Base-by-base conservation (phyloP, 2,113 vertebrate species). In the Eira barbara region DNA sequence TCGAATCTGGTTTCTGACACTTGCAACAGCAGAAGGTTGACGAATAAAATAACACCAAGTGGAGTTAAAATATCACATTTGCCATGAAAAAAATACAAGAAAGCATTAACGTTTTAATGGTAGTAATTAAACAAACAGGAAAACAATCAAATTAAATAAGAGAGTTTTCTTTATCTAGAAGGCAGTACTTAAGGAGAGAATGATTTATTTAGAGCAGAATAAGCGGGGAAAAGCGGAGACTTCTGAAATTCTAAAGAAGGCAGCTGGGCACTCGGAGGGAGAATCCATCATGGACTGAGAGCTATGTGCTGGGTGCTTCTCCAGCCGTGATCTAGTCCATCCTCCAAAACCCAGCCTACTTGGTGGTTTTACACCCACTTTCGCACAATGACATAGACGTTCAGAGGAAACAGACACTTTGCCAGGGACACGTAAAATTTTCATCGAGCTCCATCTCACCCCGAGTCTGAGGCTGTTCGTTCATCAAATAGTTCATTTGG, bases 41-140 rank as follows among this genome's bases (percentile, higher is more conserved):
- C 65, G 90, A 78, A 94, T 65, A 27, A 45, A 47, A 80, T 17
- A 76, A 90, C 80, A 69, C 55, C 11, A 95, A 84, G 36, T 27
- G 78, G 61, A 96, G 42, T 80, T 57, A 80, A 95, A 90, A 78
- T 55, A 91, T 96, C 96, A 71, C 89, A 39, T 84, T 87, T 92
- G 79, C 52, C 47, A 18, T n/a, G 71, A 82, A 76, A 79, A 79
- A 93, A 67, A 69, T 31, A 14, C 39, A 39, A 92, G 95, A 85
- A 80, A 63, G 63, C 84, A 97, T 94, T 95, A 94, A 74, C 52
- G 49, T 89, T 74, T 92, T 98, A 97, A 98, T 97, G 82, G 94
- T 95, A 95, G 97, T 97, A 97, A 98, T 98, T 98, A 98, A 97
- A 96, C 95, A 96, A 97, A 90, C 5, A 88, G 80, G 88, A 78